Base-by-base conservation (phyloP, 1,140 invertebrate genomes). In the Muscidifurax raptorellus region DNA sequence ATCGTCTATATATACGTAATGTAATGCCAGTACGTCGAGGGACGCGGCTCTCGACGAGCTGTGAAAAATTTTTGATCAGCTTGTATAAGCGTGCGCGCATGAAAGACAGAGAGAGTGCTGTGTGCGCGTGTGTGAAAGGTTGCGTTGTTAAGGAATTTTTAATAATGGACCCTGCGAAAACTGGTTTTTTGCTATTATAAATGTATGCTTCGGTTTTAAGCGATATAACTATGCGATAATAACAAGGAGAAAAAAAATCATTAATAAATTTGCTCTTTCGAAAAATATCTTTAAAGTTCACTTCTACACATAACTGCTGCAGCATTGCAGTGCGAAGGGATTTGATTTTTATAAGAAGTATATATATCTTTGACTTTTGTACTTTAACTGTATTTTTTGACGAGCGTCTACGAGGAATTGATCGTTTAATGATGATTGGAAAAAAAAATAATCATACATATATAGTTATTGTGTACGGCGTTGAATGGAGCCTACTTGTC, bases 401-500 rank as follows among this genome's bases (percentile, higher is more conserved):
- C 32, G 27, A 72, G 9, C 47, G 12, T 18, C 12, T 13, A 52
- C 18, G 18, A 59, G 52, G 18, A 59, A 22, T 22, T 7, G 52
- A n/a, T 52, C 47, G 47, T 52, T 52, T 18, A 18, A 15, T 18
- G 47, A 52, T 18, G 10, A 52, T 15, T 1, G 7, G 18, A 25
- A 66, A 77, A 64, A 32, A 36, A 74, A 84, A 27, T 80, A 52
- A 59, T 74, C 12, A 28, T 80, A 67, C 22, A 28, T 64, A 44
- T 66, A 15, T 84, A 84, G 18, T 64, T 80, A 84, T 44, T 72
- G 36, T 76, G 52, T 80, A 66, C 64, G 47, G 76, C 67, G 6
- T 59, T 52, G 64, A 78, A 83, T 67, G 32, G 74, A 88, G 86
- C 86, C 86, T 90, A 86, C 90, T 89, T 90, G 90, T 90, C 87